phyloP scores from a whole-genome alignment of 2,888 invertebrate genomes.

The Orthosia cruda region DNA sequence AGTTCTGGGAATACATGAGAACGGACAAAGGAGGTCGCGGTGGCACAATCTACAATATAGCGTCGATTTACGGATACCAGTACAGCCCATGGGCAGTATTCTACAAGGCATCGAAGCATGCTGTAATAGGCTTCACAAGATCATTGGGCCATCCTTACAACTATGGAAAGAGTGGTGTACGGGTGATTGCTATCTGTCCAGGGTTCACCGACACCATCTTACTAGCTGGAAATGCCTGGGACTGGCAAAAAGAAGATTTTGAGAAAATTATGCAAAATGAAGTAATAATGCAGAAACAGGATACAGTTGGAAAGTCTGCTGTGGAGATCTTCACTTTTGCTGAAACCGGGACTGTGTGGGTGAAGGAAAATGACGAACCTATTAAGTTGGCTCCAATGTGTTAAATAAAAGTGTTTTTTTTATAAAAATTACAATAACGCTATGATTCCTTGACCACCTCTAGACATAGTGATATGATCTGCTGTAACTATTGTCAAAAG shows the following conservation, averaged over 20 bases:
- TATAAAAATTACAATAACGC: background rate
- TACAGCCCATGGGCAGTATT: slow-evolving; percentile 41
- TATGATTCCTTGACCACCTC: background rate
- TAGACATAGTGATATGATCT: too few species aligned
- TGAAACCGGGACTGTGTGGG: slow-evolving; percentile 57
- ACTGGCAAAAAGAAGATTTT: slow-evolving; percentile 44
- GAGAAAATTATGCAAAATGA: slow-evolving; percentile 52
- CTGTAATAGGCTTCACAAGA: slow-evolving; percentile 87
- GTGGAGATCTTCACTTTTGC: slow-evolving; percentile 56
- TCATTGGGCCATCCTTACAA: slow-evolving; percentile 84
- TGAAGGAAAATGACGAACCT: slow-evolving; percentile 40
- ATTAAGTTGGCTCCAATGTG: slow-evolving; percentile 42
- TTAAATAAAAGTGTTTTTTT: background rate
- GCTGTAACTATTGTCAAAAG: too few species aligned
- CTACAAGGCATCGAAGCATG: slow-evolving; percentile 76
- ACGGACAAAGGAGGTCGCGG: slow-evolving; percentile 90
- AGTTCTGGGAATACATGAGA: slow-evolving; percentile 91
- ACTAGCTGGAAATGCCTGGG: slow-evolving; percentile 35
- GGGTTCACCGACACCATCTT: slow-evolving; percentile 86
- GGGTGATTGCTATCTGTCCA: slow-evolving; percentile 88
- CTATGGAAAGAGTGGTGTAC: slow-evolving; percentile 84
- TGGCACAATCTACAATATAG: slow-evolving; percentile 92
- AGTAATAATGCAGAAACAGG: slow-evolving; percentile 59
- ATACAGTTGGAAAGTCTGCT: slow-evolving; percentile 59
- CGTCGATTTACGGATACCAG: slow-evolving; percentile 90